Percentiles rank a stretch among this genome's conserved stretches.
phyloP scores from a whole-genome alignment of 2,113 vertebrate genomes.

The Ranitomeya variabilis region DNA sequence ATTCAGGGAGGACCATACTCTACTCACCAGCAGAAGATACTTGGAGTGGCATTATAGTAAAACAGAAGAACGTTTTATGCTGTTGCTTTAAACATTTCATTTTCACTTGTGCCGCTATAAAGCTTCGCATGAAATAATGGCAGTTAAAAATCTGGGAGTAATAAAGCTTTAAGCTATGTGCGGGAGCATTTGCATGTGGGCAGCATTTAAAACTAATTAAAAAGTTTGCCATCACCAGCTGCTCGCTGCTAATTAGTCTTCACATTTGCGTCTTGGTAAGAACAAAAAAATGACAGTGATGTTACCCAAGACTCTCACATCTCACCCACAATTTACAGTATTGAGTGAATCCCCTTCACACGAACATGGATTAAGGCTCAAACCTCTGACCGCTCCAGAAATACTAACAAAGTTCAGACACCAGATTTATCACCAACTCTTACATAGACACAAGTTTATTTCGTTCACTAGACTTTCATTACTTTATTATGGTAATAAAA shows the following conservation, averaged over 20 bases:
- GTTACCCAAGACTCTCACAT: conserved; percentile 47
- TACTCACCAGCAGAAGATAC: background rate
- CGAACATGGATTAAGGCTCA: background rate
- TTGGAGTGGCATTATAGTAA: background rate
- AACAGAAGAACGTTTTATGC: background rate
- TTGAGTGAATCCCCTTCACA: conserved; percentile 12
- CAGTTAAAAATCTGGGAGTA: conserved; percentile 48
- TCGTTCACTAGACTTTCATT: background rate
- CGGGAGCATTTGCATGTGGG: conserved; percentile 53
- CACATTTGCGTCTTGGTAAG: conserved; percentile 45
- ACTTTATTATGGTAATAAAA: background rate
- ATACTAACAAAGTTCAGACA: background rate
- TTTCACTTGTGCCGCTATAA: conserved; percentile 40
- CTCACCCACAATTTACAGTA: conserved; percentile 14
- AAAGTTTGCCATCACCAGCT: conserved; percentile 56
- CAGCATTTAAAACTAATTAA: conserved; percentile 57
- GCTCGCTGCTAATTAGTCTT: conserved; percentile 54
- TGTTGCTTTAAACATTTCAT: conserved; percentile 32
- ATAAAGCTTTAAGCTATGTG: conserved; percentile 43
- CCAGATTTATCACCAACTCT: background rate
- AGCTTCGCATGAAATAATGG: conserved; percentile 48
- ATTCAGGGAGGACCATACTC: background rate
- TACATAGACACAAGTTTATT: background rate
- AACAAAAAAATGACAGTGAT: conserved; percentile 38
- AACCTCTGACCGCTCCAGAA: background rate